A percentile compares a stretch with the other conserved stretches of the same genome.
Conservation (phyloP, 2,797 vertebrate species). For the Phrynocephalus guinanensis region DNA sequence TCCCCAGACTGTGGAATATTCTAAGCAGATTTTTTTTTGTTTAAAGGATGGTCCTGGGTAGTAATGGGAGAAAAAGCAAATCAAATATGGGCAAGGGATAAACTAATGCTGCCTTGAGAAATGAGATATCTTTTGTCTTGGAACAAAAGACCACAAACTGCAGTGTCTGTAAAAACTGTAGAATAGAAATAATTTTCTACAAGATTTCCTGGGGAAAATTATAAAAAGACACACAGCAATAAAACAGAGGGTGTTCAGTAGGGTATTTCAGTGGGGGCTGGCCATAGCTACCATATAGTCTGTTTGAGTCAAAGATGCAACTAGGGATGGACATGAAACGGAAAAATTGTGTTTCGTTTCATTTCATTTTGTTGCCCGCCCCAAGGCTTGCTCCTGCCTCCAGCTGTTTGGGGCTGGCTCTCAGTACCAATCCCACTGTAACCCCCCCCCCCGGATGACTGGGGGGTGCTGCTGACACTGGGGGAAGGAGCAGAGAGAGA, state of each 20-base stretch:
- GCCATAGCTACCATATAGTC: not conserved
- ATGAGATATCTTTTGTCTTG: not conserved
- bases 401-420: no score
- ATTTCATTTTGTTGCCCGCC: no score
- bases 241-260: conserved; percentile 7
- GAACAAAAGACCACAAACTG: not conserved
- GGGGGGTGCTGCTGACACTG: no score
- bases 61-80: no score
- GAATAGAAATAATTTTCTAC: not conserved
- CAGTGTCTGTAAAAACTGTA: conserved; percentile 8
- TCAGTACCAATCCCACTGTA: no score
- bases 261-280: not conserved
- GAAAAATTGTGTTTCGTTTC: no score
- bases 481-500: no score
- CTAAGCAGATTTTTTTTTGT: no score
- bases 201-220: conserved; percentile 3
- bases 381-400: no score
- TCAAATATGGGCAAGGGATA: no score
- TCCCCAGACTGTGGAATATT: not conserved
- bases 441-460: no score
- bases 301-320: conserved; percentile 15
- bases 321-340: not conserved
- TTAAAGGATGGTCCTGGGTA: no score
- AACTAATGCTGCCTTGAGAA: not conserved
- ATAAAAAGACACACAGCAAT: not conserved